These are phyloP conservation scores for Megamerina dolium DNA, from an alignment of 2,888 invertebrate genomes.

Conservation along the genomic window DNA sequence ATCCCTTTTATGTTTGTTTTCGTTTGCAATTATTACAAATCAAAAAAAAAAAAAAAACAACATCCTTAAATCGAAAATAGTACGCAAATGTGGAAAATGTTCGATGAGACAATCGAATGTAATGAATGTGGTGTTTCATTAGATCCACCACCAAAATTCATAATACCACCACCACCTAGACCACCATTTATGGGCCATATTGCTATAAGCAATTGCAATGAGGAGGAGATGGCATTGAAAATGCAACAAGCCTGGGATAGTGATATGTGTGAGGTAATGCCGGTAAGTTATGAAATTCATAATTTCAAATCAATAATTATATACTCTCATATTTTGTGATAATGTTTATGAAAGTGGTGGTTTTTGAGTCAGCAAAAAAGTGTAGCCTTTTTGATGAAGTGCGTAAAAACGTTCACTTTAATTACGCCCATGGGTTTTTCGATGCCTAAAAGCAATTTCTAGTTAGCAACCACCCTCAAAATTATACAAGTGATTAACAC, in stretches of 20 bases:
- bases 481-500: slow-evolving; percentile 22
- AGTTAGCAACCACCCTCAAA: slow-evolving; percentile 15
- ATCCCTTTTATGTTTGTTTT: slow-evolving; percentile 13
- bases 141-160: slow-evolving; percentile 48
- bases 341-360: too few species aligned
- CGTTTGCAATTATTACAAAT: slow-evolving; percentile 1
- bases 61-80: neutral
- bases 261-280: slow-evolving; percentile 49
- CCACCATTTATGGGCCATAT: slow-evolving; percentile 43
- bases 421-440: slow-evolving; percentile 18
- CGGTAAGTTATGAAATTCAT: slow-evolving; percentile 49
- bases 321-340: too few species aligned
- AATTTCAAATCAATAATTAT: too few species aligned
- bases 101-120: slow-evolving; percentile 47
- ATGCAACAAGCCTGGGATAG: slow-evolving; percentile 42
- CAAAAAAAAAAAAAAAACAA: neutral
- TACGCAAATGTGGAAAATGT: slow-evolving; percentile 49
- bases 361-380: too few species aligned
- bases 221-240: slow-evolving; percentile 38
- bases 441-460: slow-evolving; percentile 6
- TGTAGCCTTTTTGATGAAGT: too few species aligned
- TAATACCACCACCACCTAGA: slow-evolving; percentile 47
- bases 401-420: slow-evolving; percentile 6
- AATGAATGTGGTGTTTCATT: slow-evolving; percentile 46
- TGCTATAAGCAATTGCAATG: slow-evolving; percentile 40